Base-by-base conservation (phyloP, 2,797 vertebrate genomes). In the Sorex maritimensis region DNA sequence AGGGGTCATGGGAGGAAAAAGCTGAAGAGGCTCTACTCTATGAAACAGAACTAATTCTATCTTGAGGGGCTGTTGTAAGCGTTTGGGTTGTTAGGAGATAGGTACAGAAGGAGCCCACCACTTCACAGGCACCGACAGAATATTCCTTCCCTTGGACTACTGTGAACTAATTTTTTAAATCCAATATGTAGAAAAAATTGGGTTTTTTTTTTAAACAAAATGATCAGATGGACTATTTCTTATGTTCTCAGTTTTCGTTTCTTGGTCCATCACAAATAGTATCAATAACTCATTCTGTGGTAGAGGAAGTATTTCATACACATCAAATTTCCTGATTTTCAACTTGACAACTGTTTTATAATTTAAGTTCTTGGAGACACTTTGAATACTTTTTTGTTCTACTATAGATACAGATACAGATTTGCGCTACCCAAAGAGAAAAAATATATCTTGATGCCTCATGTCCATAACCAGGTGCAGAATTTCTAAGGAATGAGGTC, bases 221-320 rank as follows among this genome's bases (percentile, higher is more conserved):
- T 34, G 23, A 75, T 81, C 28, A 11, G 23, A 69, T 21, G 69
- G 81, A 94, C 65, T 49, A 78, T 10, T 21, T 77, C 78, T 87
- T 24, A 24, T 75, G 24, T 26, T 34, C 26, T 84, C 19, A 23
- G 68, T 69, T 88, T 95, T 71, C 8, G 74, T 92, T 89, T 84
- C 34, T 78, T 74, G 58, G 17, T 6, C 34, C 44, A 10, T 87
- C 44, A 69, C 41, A 34, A 75, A 75, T 75, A 86, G 26, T 86
- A 86, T 55, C 77, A 92, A 21, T 52, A 79, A 72, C 68, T 69
- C 85, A 28, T 24, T 69, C 19, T 73, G 6, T 2, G 1, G 41
- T 86, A n/a, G 10, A 26, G 6, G 34, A 91, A 83, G 19, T 23
- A 81, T 46, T 14, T 15, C 28, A 21, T 24, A 81, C 30, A 80